Base-by-base conservation (phyloP, 2,888 invertebrate genomes). In the Hyposoter didymator region DNA sequence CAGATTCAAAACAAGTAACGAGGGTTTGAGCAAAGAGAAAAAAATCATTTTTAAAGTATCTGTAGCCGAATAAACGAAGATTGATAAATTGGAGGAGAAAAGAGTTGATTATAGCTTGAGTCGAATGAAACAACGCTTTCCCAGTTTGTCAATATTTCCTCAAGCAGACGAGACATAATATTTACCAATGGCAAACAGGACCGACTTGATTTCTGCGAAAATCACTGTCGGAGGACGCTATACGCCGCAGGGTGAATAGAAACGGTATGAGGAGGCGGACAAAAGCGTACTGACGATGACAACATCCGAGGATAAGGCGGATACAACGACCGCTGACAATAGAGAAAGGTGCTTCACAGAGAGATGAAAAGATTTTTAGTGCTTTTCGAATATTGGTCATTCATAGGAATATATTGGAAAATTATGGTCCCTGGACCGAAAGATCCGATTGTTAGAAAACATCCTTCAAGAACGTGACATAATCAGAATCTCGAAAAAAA, bases 361-460 rank as follows among this genome's bases (percentile, higher is more conserved):
- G 35, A n/a, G 72, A 72, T 72, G 78, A 85, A 82, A 85, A 78
- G 78, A 78, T 59, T 69, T 66, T 80, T n/a, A 66, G 10, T 35
- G 12, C 7, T 22, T 19, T 28, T 43, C 67, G 67, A 45, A 28
- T 14, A n/a, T 43, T 43, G 6, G 32, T 8, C 5, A 10, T 39
- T n/a, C 6, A 22, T 69, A 45, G 17, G 8, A 6, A 32, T 28
- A 32, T 28, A 17, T 62, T 2, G 14, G 6, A 6, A 32, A 5
- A 39, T 39, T 39, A 39, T 39, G 39, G 8, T 39, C 39, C 28
- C 3, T 12, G 35, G 64, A 64, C 17, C 35, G 17, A 35, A 35
- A 55, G 22, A 55, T 28, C 22, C 22, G 12, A 19, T 22, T 12
- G 10, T 22, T 10, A 5, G 22, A 12, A 55, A 28, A 28, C 10